phyloP scores from a whole-genome alignment of 2,113 vertebrate genomes.

The Tragelaphus buxtoni region DNA sequence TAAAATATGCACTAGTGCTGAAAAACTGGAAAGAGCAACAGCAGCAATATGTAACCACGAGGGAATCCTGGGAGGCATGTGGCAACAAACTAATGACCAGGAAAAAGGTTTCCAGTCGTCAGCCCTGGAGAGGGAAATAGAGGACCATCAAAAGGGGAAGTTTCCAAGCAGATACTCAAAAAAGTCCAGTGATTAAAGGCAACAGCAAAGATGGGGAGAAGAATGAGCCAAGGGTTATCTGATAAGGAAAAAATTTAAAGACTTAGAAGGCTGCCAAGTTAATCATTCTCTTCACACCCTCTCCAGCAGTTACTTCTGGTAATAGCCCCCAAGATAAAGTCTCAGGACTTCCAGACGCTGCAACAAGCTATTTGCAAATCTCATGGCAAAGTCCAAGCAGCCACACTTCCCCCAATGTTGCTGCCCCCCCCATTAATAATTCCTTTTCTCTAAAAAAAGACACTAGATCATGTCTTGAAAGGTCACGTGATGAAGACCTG shows the following conservation, averaged over 20 bases:
- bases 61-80: background rate
- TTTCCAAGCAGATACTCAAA: background rate
- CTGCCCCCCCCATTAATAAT: fast-evolving
- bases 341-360: background rate
- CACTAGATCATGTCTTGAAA: background rate
- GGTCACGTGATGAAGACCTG: background rate
- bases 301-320: background rate
- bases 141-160: background rate
- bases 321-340: background rate
- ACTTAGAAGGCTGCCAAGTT: background rate
- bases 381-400: background rate
- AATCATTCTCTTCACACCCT: background rate
- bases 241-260: background rate
- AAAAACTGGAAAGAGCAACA: background rate
- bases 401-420: background rate
- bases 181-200: background rate
- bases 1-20: background rate
- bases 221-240: background rate
- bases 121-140: background rate
- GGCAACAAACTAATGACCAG: background rate
- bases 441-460: background rate
- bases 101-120: background rate
- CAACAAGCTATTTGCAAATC: background rate
- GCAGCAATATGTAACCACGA: background rate
- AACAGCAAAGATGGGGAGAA: background rate